phyloP scores from a whole-genome alignment of 2,888 invertebrate species.

The Chrysolina haemoptera region DNA sequence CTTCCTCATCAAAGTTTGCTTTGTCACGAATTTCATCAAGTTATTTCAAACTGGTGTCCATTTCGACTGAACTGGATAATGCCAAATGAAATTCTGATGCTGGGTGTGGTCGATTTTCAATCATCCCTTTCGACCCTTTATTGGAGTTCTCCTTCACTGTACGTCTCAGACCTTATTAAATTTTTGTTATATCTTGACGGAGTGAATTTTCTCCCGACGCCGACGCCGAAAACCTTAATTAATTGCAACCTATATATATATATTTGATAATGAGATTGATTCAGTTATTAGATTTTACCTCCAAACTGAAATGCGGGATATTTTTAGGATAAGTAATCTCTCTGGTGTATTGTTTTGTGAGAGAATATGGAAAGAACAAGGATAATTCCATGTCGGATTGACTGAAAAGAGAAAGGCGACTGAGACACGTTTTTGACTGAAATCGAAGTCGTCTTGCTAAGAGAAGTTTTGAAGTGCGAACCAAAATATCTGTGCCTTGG shows the following conservation, averaged over 20 bases:
- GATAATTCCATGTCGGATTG: too few species aligned
- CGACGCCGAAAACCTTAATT: slow-evolving; percentile 15
- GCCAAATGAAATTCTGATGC: slow-evolving; percentile 3
- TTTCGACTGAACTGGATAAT: slow-evolving; percentile 7
- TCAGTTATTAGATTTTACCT: not conserved
- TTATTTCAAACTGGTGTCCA: not conserved
- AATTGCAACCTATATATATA: slow-evolving; percentile 28
- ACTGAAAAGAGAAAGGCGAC: too few species aligned
- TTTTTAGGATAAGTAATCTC: too few species aligned
- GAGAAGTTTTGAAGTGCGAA: too few species aligned
- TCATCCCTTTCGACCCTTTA: slow-evolving; percentile 5
- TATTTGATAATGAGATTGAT: slow-evolving; percentile 24
- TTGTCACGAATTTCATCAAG: not conserved
- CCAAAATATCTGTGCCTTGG: too few species aligned
- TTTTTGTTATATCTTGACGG: slow-evolving; percentile 9
- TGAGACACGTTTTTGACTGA: too few species aligned
- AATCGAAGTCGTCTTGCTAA: too few species aligned
- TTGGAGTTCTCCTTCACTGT: not conserved
- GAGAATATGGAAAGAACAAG: too few species aligned
- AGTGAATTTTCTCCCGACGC: not conserved
- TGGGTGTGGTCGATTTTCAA: slow-evolving; percentile 6
- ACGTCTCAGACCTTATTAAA: not conserved
- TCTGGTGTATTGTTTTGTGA: too few species aligned
- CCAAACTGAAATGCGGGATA: too few species aligned
- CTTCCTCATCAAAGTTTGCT: not conserved